phyloP scores from a whole-genome alignment of 2,888 invertebrate species.

The Hymenopus coronatus region DNA sequence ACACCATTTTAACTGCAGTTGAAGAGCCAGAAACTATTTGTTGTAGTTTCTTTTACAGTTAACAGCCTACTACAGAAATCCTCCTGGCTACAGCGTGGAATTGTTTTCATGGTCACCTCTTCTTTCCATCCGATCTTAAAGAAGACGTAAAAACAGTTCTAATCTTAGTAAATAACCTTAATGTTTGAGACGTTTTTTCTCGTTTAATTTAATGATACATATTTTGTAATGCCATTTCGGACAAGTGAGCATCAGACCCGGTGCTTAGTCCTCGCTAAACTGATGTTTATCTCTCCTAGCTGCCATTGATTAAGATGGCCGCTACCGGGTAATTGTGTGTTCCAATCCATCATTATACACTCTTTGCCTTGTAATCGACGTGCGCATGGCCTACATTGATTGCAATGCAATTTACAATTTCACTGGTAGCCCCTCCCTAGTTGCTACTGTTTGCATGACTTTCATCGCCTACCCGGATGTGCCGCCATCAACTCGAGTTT shows the following conservation, averaged over 20 bases:
- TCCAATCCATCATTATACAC: not conserved
- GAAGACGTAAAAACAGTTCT: not conserved
- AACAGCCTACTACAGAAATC: not conserved
- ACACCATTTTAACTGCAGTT: too few species aligned
- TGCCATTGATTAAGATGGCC: not conserved
- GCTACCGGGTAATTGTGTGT: not conserved
- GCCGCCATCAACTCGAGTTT: not conserved
- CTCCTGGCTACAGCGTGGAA: not conserved
- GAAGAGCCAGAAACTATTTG: too few species aligned
- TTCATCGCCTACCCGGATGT: not conserved
- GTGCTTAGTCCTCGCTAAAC: not conserved
- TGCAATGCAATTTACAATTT: not conserved
- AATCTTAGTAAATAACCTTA: not conserved
- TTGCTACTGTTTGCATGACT: not conserved
- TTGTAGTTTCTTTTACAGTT: not conserved
- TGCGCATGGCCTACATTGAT: not conserved
- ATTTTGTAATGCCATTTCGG: not conserved
- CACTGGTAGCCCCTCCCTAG: not conserved
- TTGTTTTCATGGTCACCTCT: not conserved
- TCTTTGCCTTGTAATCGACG: not conserved
- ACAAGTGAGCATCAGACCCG: not conserved
- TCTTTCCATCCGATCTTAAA: not conserved
- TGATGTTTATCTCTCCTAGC: not conserved
- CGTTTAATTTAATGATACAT: not conserved
- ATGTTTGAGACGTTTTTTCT: not conserved